Percentiles rank a stretch among this genome's conserved stretches.
Evolutionary conservation across 35 echinoderm and acorn worm genomes (phyloP).

Genomic region (Stichopus chloronotus): DNA sequence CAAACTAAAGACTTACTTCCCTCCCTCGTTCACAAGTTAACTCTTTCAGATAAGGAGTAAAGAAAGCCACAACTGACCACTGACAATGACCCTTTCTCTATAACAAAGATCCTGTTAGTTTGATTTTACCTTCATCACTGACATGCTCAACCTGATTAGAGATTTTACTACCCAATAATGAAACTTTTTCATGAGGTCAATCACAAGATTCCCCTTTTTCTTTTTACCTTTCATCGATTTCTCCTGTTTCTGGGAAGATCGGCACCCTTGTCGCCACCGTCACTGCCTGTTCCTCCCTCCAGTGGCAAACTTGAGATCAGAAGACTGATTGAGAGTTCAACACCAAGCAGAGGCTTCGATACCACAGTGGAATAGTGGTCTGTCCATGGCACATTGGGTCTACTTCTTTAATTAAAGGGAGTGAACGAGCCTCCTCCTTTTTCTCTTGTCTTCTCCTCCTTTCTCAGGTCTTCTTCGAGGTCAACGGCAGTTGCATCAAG

Average conservation of each 20-base stretch:
- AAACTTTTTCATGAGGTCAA: not conserved
- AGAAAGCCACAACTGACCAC: too few species aligned
- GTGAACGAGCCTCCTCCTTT: too few species aligned
- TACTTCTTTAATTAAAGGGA: not conserved
- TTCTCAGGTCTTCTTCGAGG: not conserved
- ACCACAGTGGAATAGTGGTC: not conserved
- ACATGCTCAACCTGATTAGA: not conserved
- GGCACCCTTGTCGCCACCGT: not conserved
- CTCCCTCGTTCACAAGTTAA: too few species aligned
- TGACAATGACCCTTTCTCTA: too few species aligned
- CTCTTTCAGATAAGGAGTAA: too few species aligned
- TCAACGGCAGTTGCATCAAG: not conserved
- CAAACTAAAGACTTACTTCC: too few species aligned
- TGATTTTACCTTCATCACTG: too few species aligned
- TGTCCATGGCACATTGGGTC: not conserved
- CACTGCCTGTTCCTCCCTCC: too few species aligned
- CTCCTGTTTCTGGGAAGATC: not conserved
- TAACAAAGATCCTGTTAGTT: too few species aligned
- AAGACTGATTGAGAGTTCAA: not conserved
- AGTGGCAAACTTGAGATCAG: not conserved
- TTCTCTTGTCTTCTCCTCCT: not conserved
- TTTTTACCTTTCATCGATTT: not conserved
- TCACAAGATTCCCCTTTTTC: not conserved
- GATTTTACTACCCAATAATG: not conserved
- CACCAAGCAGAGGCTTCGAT: constrained; percentile 1